Conservation (phyloP, 1,140 invertebrate species). For the Eulimnadia texana region DNA sequence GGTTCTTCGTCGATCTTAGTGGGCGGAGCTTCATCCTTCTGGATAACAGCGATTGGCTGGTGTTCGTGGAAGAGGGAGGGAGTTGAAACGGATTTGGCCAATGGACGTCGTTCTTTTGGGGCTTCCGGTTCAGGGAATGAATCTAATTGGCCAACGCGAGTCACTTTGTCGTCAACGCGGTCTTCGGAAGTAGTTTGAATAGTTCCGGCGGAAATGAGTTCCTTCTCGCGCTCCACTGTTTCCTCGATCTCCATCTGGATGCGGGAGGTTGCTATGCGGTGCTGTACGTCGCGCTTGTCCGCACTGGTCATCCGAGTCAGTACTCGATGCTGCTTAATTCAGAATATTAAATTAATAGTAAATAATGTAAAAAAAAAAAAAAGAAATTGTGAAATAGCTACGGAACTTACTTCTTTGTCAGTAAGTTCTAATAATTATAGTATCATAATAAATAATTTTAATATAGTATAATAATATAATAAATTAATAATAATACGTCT, state of each 20-base stretch:
- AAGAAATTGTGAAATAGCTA: background rate
- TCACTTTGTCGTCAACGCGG: conserved; percentile 26
- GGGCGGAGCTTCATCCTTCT: background rate
- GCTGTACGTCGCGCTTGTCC: conserved; percentile 24
- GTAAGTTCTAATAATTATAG: too few relatives aligned
- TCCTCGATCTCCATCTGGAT: conserved; percentile 34
- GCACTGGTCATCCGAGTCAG: conserved; percentile 1
- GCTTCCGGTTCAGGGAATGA: background rate
- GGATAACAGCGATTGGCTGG: conserved; percentile 1
- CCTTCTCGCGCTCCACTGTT: conserved; percentile 30
- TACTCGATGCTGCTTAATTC: background rate
- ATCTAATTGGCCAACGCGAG: background rate
- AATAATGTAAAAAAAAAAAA: conserved; percentile 5
- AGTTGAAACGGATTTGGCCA: background rate
- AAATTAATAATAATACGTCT: background rate
- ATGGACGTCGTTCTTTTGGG: conserved; percentile 16
- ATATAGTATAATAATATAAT: too few relatives aligned
- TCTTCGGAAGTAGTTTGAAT: conserved; percentile 31
- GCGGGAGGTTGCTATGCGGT: conserved; percentile 28
- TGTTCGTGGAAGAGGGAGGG: background rate
- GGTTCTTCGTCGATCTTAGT: background rate
- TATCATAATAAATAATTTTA: too few relatives aligned
- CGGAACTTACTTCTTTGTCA: too few relatives aligned
- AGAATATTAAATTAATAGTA: too few relatives aligned
- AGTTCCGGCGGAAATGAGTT: conserved; percentile 27